phyloP scores from a whole-genome alignment of 2,888 invertebrate genomes.

The Prosapia bicincta region DNA sequence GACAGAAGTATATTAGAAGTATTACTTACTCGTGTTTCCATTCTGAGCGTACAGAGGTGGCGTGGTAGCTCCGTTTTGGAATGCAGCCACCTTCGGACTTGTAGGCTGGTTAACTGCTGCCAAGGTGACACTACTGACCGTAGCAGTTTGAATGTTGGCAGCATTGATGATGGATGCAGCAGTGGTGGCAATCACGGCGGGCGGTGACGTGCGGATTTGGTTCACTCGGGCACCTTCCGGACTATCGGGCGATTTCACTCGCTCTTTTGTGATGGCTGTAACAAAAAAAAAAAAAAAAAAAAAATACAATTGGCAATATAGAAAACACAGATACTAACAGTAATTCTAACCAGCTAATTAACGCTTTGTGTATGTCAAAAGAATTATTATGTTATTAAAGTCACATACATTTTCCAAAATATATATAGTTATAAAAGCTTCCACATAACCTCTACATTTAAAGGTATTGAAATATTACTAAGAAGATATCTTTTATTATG shows the following conservation, averaged over 20 bases:
- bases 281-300: not conserved
- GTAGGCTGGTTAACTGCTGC: constrained; percentile 10
- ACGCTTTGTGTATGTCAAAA: not conserved
- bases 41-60: constrained; percentile 20
- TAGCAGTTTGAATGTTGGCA: not conserved
- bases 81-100: constrained; percentile 20
- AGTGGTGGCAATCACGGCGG: not conserved
- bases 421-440: no score
- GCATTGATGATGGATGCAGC: not conserved
- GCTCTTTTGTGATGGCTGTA: constrained; percentile 15
- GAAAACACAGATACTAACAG: not conserved
- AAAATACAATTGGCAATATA: not conserved
- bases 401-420: no score
- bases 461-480: no score
- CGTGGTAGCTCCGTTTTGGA: constrained; percentile 20
- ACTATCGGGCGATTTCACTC: constrained; percentile 22
- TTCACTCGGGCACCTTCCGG: constrained; percentile 14
- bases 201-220: constrained; percentile 10
- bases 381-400: no score
- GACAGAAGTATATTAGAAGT: no score
- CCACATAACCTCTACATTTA: no score
- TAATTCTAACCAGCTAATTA: not conserved
- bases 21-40: constrained; percentile 18
- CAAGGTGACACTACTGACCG: constrained; percentile 4
- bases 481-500: no score